Percentiles rank a stretch among this genome's conserved stretches.
Evolutionary conservation across 1,140 invertebrate species (phyloP).

Genomic region (Aricia agestis): DNA sequence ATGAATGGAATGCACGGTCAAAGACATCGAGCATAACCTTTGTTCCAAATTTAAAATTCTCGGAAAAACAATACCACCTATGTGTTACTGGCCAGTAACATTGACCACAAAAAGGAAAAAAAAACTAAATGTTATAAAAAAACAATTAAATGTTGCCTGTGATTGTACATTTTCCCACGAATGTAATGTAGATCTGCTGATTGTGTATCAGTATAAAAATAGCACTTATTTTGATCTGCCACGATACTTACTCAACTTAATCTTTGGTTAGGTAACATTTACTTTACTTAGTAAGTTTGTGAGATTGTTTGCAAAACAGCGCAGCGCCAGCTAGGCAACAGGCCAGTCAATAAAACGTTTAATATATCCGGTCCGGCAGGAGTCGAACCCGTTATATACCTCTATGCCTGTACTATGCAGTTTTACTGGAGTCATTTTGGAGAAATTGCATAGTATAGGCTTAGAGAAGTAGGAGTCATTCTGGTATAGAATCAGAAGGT

Average conservation of each 20-base stretch:
- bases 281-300: not conserved
- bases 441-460: too few species aligned
- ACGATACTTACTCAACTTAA: not conserved
- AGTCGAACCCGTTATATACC: not conserved
- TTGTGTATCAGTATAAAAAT: not conserved
- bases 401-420: not conserved
- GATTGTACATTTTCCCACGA: not conserved
- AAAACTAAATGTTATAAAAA: not conserved
- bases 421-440: too few species aligned
- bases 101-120: not conserved
- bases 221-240: not conserved
- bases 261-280: not conserved
- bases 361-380: not conserved
- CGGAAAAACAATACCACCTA: not conserved
- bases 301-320: not conserved
- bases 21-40: conserved; percentile 9
- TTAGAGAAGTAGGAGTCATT: too few species aligned
- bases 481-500: too few species aligned
- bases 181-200: not conserved
- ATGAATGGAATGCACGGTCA: conserved; percentile 16
- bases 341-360: not conserved
- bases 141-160: not conserved
- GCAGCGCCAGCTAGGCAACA: not conserved
- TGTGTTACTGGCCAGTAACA: not conserved
- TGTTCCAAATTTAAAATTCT: not conserved